These are phyloP conservation scores for Elegia similella DNA, from an alignment of 2,888 invertebrate species.

Conservation along the genomic window DNA sequence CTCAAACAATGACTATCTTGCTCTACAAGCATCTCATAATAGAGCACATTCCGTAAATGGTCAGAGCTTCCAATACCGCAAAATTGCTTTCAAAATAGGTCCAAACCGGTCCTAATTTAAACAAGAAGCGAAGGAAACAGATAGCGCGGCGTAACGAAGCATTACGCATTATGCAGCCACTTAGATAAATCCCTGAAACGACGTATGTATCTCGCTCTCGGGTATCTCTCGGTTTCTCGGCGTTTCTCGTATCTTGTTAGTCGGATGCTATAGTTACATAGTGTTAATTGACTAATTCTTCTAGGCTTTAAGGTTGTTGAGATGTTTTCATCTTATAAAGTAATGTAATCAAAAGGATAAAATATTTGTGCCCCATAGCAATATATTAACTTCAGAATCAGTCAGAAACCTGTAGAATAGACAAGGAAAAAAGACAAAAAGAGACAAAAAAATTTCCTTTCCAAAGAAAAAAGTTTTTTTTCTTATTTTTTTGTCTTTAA, in stretches of 20 bases:
- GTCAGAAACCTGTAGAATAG: no score
- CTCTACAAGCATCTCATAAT: slow-evolving; percentile 8
- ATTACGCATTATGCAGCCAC: slow-evolving; percentile 45
- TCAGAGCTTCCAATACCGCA: slow-evolving; percentile 20
- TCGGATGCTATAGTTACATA: slow-evolving; percentile 4
- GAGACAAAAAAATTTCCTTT: no score
- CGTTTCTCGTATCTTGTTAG: slow-evolving; percentile 19
- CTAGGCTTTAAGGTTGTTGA: neutral
- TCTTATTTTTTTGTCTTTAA: no score
- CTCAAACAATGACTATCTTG: slow-evolving; percentile 22
- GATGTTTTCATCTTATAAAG: neutral
- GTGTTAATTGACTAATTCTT: slow-evolving; percentile 18
- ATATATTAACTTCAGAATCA: no score
- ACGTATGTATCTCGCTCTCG: slow-evolving; percentile 37
- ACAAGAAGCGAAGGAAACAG: slow-evolving; percentile 18
- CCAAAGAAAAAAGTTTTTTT: no score
- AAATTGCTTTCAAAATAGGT: slow-evolving; percentile 35
- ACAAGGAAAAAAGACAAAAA: no score
- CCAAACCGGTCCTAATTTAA: slow-evolving; percentile 47
- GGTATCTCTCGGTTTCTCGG: slow-evolving; percentile 17
- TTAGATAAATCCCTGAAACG: slow-evolving; percentile 57
- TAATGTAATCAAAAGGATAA: neutral
- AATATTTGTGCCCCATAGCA: no score
- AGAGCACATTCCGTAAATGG: slow-evolving; percentile 20
- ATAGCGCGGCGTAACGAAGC: slow-evolving; percentile 21